phyloP scores from a whole-genome alignment of 2,888 invertebrate species.

The Eupithecia centaureata region DNA sequence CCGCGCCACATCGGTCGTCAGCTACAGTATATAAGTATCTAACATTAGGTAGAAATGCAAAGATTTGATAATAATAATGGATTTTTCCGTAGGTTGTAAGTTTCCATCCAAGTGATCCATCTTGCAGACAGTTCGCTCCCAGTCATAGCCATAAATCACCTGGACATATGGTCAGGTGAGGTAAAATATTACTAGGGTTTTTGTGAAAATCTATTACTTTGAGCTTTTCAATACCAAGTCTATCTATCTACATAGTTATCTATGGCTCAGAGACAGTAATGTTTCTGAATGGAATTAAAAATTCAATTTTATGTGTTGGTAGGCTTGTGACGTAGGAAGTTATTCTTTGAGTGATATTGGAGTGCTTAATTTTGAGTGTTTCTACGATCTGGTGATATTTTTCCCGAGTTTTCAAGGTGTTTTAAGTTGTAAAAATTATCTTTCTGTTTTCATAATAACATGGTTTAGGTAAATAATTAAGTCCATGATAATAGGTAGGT shows the following conservation, averaged over 20 bases:
- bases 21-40: not conserved
- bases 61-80: constrained; percentile 24
- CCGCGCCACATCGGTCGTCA: too few relatives aligned
- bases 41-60: not conserved
- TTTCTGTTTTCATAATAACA: too few relatives aligned
- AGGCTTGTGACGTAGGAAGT: too few relatives aligned
- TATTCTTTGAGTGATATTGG: too few relatives aligned
- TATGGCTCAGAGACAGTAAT: not conserved
- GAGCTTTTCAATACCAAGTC: not conserved
- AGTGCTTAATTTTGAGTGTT: too few relatives aligned
- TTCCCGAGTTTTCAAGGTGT: too few relatives aligned
- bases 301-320: not conserved
- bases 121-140: constrained; percentile 45
- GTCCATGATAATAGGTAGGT: too few relatives aligned
- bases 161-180: constrained; percentile 32
- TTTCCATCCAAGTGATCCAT: constrained; percentile 45
- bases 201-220: constrained; percentile 2
- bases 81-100: constrained; percentile 28
- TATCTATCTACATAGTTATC: too few relatives aligned
- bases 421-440: too few relatives aligned
- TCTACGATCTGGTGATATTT: too few relatives aligned
- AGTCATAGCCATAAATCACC: constrained; percentile 51
- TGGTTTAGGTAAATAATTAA: too few relatives aligned
- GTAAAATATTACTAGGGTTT: constrained; percentile 15
- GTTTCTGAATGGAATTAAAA: not conserved